phyloP scores from a whole-genome alignment of 2,797 vertebrate species.

The Perodicticus potto region DNA sequence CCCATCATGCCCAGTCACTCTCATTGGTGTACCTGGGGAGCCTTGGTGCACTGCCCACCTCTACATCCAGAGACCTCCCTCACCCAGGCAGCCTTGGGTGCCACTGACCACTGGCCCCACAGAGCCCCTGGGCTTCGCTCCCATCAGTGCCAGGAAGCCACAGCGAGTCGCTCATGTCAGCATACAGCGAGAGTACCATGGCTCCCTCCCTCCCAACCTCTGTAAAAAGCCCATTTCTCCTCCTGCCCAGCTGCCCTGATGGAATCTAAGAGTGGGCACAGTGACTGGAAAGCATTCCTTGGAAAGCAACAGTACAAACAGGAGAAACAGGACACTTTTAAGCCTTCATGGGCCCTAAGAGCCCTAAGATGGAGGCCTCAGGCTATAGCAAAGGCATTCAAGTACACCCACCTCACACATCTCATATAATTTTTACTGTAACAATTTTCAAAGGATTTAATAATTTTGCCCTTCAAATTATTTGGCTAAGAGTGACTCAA shows the following conservation, averaged over 20 bases:
- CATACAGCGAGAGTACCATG: not conserved
- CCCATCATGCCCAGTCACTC: not conserved
- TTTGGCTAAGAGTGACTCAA: slow-evolving; percentile 73
- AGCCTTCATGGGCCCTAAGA: not conserved
- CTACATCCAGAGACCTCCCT: not conserved
- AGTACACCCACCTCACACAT: not conserved
- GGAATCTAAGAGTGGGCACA: not conserved
- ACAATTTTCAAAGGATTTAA: slow-evolving; percentile 55
- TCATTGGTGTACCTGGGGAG: not conserved
- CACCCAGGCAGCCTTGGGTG: not conserved
- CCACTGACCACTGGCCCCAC: not conserved
- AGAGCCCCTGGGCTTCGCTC: not conserved
- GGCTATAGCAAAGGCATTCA: not conserved
- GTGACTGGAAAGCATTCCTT: not conserved
- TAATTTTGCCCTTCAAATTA: slow-evolving; percentile 70
- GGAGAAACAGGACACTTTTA: not conserved
- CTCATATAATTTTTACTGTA: slow-evolving; percentile 55
- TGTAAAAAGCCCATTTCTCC: not conserved
- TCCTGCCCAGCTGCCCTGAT: not conserved
- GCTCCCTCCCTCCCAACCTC: not conserved
- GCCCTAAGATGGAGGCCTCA: not conserved
- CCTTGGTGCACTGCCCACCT: not conserved
- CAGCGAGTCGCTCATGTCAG: not conserved
- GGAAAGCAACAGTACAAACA: not conserved
- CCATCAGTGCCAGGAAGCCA: not conserved